These are phyloP conservation scores for Oceanodroma tethys DNA, from an alignment of 2,113 vertebrate species.

Conservation along the genomic window DNA sequence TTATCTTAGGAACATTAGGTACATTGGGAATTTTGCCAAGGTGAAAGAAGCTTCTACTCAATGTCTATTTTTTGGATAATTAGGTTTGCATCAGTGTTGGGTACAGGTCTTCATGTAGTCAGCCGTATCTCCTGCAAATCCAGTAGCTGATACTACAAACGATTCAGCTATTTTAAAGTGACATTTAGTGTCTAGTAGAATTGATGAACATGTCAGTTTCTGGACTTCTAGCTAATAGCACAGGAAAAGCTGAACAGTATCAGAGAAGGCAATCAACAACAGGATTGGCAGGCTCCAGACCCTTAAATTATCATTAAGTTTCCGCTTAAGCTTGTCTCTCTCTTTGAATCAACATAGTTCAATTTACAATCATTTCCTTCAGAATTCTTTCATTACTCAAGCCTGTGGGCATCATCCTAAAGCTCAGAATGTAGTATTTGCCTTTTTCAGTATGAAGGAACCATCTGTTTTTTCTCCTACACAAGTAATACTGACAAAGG, in stretches of 20 bases:
- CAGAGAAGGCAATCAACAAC: neutral
- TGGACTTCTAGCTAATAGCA: neutral
- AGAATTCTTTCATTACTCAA: neutral
- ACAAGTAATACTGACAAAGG: slow-evolving; percentile 58
- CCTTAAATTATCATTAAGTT: neutral
- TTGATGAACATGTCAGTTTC: neutral
- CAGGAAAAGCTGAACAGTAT: neutral
- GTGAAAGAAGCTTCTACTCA: neutral
- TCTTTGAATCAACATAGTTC: neutral
- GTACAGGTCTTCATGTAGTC: neutral
- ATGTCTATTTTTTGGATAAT: neutral
- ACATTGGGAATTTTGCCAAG: neutral
- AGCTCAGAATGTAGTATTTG: slow-evolving; percentile 37
- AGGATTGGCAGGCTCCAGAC: neutral
- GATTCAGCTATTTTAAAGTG: neutral
- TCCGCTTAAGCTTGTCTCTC: neutral
- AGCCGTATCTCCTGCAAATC: neutral
- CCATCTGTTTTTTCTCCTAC: slow-evolving; percentile 63
- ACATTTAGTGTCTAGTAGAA: neutral
- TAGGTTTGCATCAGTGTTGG: neutral
- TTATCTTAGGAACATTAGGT: neutral
- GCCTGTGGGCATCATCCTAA: neutral
- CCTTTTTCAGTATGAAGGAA: slow-evolving; percentile 41
- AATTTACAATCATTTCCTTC: neutral
- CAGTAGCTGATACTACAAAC: neutral